Percentiles rank a stretch among this genome's conserved stretches.
Conservation (phyloP, 2,888 invertebrate genomes). For the Branchellion lobata region DNA sequence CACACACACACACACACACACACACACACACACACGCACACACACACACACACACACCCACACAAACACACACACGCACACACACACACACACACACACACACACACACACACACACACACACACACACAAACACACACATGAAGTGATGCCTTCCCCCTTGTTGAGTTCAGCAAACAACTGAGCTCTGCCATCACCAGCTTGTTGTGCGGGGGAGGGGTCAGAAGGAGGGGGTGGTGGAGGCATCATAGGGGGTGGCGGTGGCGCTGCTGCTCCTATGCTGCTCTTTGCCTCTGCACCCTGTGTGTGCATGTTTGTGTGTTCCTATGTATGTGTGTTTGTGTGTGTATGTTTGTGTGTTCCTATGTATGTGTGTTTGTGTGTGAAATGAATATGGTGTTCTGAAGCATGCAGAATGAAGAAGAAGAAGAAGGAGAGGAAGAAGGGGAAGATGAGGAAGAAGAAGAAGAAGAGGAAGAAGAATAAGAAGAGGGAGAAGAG, state of each 20-base stretch:
- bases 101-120: no score
- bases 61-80: no score
- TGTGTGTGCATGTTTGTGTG: neutral
- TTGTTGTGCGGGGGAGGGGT: neutral
- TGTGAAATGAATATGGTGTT: neutral
- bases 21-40: no score
- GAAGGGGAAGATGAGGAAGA: no score
- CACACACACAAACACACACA: conserved; percentile 73
- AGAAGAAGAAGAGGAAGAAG: no score
- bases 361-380: conserved; percentile 43
- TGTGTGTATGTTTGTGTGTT: conserved; percentile 42
- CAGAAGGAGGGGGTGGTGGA: neutral
- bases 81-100: no score
- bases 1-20: no score
- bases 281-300: conserved; percentile 1
- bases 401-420: no score
- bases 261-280: neutral
- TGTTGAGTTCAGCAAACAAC: conserved; percentile 90
- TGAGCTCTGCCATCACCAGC: conserved; percentile 72
- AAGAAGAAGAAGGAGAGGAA: no score
- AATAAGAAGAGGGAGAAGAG: no score
- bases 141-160: conserved; percentile 84
- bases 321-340: conserved; percentile 44
- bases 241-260: neutral
- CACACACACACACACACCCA: no score